These are phyloP conservation scores for Desmodus rotundus DNA, from an alignment of 2,113 vertebrate genomes.

Conservation along the genomic window DNA sequence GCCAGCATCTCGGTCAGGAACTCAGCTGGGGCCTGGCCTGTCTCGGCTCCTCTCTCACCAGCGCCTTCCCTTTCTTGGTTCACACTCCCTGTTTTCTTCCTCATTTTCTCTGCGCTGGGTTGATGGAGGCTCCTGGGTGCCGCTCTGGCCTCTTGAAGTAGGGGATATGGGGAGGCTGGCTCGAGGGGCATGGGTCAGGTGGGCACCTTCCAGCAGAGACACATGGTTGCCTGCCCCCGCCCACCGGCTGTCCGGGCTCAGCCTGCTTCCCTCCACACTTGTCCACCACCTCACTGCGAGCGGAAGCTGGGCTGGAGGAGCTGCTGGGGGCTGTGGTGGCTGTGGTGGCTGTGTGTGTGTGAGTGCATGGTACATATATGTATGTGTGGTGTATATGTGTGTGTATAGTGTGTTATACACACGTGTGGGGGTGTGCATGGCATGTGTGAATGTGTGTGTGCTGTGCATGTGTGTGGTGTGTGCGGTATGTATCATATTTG, in stretches of 20 bases:
- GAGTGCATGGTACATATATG: background rate
- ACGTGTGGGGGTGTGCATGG: background rate
- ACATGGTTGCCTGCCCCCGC: background rate
- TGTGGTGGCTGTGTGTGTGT: no score
- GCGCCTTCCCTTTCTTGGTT: background rate
- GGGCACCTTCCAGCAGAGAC: background rate
- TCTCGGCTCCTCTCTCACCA: accelerated
- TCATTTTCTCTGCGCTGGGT: background rate
- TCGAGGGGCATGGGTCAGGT: accelerated
- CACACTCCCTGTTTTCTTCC: background rate
- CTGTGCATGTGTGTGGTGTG: background rate
- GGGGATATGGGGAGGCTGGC: no score
- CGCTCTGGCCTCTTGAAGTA: background rate
- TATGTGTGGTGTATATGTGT: no score
- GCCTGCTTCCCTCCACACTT: background rate
- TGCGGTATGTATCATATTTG: no score
- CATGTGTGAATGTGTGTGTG: background rate
- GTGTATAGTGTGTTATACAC: background rate
- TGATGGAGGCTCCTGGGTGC: no score
- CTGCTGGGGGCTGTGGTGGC: background rate
- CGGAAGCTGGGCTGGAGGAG: background rate
- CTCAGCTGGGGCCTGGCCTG: background rate
- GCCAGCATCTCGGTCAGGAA: background rate
- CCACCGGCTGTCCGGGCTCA: accelerated
- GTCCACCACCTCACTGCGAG: accelerated